phyloP scores from a whole-genome alignment of 2,113 vertebrate species.

The Gymnobelideus leadbeateri region DNA sequence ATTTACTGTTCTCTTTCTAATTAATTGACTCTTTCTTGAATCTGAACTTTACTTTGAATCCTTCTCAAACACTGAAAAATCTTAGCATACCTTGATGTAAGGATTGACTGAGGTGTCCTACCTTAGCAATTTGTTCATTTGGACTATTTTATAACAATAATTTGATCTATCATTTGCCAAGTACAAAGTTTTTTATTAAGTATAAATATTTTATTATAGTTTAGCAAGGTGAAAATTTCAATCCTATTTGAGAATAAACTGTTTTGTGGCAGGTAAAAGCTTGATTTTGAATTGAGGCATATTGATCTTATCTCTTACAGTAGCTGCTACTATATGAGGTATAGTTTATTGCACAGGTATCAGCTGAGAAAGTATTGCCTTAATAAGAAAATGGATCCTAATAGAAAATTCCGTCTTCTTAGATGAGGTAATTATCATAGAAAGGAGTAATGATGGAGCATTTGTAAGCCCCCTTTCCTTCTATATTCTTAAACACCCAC shows the following conservation, averaged over 20 bases:
- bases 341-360: not conserved
- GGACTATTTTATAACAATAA: constrained; percentile 35
- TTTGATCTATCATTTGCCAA: constrained; percentile 38
- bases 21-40: constrained; percentile 29
- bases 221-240: constrained; percentile 40
- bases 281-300: constrained; percentile 26
- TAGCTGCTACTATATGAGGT: not conserved
- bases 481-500: not conserved
- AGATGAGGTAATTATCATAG: constrained; percentile 22
- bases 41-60: constrained; percentile 36
- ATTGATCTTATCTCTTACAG: not conserved
- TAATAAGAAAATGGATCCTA: not conserved
- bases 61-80: constrained; percentile 42
- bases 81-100: constrained; percentile 30
- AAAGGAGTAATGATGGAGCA: constrained; percentile 23
- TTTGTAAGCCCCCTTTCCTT: constrained; percentile 16
- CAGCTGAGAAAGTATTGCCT: constrained; percentile 13
- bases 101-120: constrained; percentile 12
- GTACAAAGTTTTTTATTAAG: constrained; percentile 30
- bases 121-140: constrained; percentile 47
- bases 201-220: constrained; percentile 28
- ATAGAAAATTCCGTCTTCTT: constrained; percentile 4
- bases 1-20: constrained; percentile 30
- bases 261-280: constrained; percentile 33
- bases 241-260: constrained; percentile 45